These are phyloP conservation scores for Acanthosepion pharaonis DNA, from an alignment of 2,888 invertebrate genomes.

Conservation along the genomic window DNA sequence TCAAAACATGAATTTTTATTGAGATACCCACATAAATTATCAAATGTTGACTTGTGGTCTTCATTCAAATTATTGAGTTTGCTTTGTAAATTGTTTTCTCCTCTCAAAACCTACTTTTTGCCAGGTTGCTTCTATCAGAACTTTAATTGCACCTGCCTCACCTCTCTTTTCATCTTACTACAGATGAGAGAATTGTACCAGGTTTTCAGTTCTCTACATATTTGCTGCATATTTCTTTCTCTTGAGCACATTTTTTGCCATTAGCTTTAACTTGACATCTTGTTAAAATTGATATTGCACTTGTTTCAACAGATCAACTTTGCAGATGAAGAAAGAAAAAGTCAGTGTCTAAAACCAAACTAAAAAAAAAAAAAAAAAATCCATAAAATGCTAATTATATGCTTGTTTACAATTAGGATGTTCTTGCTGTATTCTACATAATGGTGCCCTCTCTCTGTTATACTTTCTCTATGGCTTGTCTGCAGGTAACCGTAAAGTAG, in stretches of 20 bases:
- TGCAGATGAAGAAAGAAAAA: background rate
- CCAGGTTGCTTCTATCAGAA: background rate
- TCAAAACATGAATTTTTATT: background rate
- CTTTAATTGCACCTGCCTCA: background rate
- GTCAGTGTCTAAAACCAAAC: background rate
- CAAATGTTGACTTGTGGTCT: background rate
- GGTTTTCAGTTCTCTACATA: background rate
- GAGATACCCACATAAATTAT: background rate
- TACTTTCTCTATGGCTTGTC: background rate
- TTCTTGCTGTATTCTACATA: too few species aligned
- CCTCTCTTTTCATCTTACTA: background rate
- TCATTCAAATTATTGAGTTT: background rate
- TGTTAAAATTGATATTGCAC: background rate
- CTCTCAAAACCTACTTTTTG: background rate
- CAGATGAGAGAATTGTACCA: background rate
- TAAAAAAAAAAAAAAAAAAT: background rate
- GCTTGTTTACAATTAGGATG: too few species aligned
- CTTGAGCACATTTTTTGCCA: background rate
- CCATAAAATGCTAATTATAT: too few species aligned
- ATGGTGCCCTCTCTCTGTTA: background rate
- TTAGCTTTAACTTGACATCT: background rate
- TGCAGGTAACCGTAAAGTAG: constrained; percentile 44
- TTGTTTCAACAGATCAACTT: background rate
- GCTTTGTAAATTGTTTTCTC: background rate
- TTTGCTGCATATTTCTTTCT: background rate